These are phyloP conservation scores for Stegodyphus mimosarum DNA, from an alignment of 1,140 invertebrate genomes.

Conservation along the genomic window DNA sequence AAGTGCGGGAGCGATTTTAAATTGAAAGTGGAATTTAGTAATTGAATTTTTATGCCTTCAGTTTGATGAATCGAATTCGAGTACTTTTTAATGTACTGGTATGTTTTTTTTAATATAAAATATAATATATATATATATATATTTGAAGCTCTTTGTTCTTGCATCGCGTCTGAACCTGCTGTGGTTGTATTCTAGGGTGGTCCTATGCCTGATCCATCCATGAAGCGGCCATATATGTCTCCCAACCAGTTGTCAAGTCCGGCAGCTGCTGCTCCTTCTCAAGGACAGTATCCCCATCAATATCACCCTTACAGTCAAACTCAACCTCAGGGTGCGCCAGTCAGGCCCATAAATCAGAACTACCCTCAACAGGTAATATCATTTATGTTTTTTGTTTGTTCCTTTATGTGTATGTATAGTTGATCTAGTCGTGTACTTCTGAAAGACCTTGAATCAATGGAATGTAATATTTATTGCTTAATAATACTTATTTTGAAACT, in stretches of 20 bases:
- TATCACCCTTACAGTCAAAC: constrained; percentile 46
- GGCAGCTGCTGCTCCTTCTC: constrained; percentile 11
- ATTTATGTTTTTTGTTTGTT: background rate
- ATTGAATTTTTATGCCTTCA: no score
- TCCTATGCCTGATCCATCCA: constrained; percentile 50
- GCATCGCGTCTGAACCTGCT: background rate
- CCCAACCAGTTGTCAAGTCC: constrained; percentile 26
- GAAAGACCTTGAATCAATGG: no score
- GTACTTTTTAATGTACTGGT: no score
- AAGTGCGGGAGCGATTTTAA: no score
- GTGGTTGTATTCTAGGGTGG: constrained; percentile 20
- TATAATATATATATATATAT: background rate
- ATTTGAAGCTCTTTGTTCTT: background rate
- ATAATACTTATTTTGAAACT: no score
- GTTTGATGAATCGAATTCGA: no score
- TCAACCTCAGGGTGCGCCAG: constrained; percentile 15
- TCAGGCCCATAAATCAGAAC: constrained; percentile 18
- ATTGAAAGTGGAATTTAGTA: no score
- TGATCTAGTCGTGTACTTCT: no score
- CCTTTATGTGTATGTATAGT: background rate
- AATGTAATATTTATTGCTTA: no score
- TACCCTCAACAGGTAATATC: constrained; percentile 33
- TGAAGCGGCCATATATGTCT: constrained; percentile 43
- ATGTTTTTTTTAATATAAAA: no score
- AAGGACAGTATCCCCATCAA: constrained; percentile 36